Percentiles rank a stretch among this genome's conserved stretches.
Conservation (phyloP, 1,140 invertebrate species). For the Dryas iulia region DNA sequence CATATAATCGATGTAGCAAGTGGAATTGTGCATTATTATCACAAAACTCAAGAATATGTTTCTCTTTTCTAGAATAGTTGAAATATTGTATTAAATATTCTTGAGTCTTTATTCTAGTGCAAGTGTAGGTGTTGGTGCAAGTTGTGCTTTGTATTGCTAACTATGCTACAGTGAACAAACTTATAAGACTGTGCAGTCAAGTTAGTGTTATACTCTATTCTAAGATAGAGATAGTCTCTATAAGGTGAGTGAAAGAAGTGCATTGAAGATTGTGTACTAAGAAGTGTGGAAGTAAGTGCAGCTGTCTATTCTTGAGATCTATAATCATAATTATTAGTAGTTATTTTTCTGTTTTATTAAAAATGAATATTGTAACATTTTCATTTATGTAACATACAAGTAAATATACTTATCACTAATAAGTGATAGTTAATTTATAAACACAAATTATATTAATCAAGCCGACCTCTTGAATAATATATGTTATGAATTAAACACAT, state of each 20-base stretch:
- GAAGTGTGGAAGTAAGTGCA: conserved; percentile 62
- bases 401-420: no score
- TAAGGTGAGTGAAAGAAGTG: conserved; percentile 64
- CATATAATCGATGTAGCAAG: conserved; percentile 17
- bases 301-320: conserved; percentile 66
- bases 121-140: conserved; percentile 62
- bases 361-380: neutral
- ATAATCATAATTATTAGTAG: conserved; percentile 37
- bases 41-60: conserved; percentile 54
- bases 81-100: conserved; percentile 27
- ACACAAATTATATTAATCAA: no score
- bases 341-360: neutral
- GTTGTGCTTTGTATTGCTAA: conserved; percentile 59
- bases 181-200: conserved; percentile 61
- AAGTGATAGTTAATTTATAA: no score
- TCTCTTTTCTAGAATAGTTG: neutral
- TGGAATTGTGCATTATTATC: conserved; percentile 20
- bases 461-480: no score
- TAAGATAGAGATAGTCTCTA: conserved; percentile 72
- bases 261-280: conserved; percentile 71
- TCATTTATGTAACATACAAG: neutral
- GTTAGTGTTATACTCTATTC: conserved; percentile 65
- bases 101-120: conserved; percentile 61
- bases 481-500: no score
- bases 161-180: conserved; percentile 64